Base-by-base conservation (phyloP, 2,888 invertebrate genomes). In the Parnassius apollo region DNA sequence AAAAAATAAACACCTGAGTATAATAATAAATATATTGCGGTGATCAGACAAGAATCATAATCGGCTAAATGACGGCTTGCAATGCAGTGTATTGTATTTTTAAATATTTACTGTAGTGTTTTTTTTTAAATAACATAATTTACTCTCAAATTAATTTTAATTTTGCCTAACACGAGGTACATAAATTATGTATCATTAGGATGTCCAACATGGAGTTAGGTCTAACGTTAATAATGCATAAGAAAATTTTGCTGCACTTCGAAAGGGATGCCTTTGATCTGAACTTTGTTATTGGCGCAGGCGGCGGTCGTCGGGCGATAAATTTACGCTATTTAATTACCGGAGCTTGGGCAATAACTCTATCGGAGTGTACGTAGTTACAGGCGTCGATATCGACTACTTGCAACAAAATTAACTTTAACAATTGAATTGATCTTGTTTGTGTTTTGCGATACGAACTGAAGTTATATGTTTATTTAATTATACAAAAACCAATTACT, bases 321-420 rank as follows among this genome's bases (percentile, higher is more conserved):
- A 82, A 85, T 82, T 78, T 64, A 68, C 68, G 76, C 75, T 63
- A 77, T 77, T 75, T 83, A 76, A 83, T 73, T 76, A 75, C 74
- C 52, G 70, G 52, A 67, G 71, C 73, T 70, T 59, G 61, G 67
- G 69, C 71, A 71, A 80, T 83, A 83, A 78, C 76, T 81, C 75
- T 76, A 80, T 72, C 74, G 76, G 49, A 13, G 59, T 57, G 45
- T 61, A 62, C 60, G 49, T 65, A 13, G 12, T 60, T 50, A 60
- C 25, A 42, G 62, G 63, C 72, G 74, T 73, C 67, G 69, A 75
- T 72, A 74, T 71, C 22, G 66, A 66, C 69, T 73, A 77, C 79
- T 75, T 81, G 69, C 68, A 66, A 56, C 55, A 63, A 64, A 66
- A 70, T 73, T 70, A 73, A 72, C 66, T 66, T 61, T 65, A 61